phyloP scores from a whole-genome alignment of 2,113 vertebrate genomes.

The Gallinago paraguaiae region DNA sequence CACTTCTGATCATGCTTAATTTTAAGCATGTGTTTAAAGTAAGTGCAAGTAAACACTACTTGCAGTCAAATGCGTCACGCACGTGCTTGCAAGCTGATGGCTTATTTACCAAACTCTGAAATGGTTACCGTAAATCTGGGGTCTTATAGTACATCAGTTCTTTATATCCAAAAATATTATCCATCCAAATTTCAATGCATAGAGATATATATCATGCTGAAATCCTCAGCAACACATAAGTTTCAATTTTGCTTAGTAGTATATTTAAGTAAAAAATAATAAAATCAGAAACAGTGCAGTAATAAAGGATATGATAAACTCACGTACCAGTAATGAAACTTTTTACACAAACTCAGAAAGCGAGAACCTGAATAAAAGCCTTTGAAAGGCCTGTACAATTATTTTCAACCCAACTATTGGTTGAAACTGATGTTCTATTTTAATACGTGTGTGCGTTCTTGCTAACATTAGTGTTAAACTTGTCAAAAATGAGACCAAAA shows the following conservation, averaged over 20 bases:
- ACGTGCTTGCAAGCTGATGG: neutral
- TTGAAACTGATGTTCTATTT: neutral
- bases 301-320: neutral
- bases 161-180: neutral
- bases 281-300: neutral
- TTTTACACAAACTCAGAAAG: neutral
- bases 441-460: neutral
- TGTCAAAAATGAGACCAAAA: neutral
- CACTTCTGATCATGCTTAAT: neutral
- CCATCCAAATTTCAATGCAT: neutral
- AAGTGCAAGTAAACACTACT: neutral
- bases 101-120: neutral
- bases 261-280: neutral
- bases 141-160: neutral
- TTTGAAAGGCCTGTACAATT: neutral
- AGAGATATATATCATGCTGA: neutral
- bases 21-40: constrained; percentile 27
- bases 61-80: neutral
- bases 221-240: neutral
- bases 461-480: neutral
- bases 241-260: neutral
- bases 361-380: neutral
- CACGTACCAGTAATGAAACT: neutral
- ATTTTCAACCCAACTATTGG: neutral
- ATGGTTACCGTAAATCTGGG: neutral